phyloP scores from a whole-genome alignment of 1,140 invertebrate genomes.

The Tetramorium alpestre region DNA sequence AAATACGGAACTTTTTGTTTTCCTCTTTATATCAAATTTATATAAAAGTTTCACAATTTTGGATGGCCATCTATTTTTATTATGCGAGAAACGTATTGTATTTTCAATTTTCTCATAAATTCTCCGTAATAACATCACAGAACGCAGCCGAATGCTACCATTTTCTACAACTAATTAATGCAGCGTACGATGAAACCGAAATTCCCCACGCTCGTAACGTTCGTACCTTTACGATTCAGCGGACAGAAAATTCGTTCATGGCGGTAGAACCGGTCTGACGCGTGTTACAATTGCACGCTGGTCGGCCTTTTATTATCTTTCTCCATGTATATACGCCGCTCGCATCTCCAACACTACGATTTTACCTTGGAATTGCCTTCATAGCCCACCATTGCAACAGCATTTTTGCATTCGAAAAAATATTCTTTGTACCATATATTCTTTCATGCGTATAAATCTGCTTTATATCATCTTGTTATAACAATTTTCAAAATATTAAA shows the following conservation, averaged over 20 bases:
- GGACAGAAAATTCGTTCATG: constrained; percentile 35
- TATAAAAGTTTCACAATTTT: not conserved
- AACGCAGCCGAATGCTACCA: not conserved
- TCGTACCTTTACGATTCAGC: constrained; percentile 29
- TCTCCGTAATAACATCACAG: not conserved
- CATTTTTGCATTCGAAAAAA: constrained; percentile 2
- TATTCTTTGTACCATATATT: not conserved
- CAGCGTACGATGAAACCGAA: constrained; percentile 29
- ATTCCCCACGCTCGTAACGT: constrained; percentile 28
- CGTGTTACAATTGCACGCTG: constrained; percentile 23
- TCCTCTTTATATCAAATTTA: not conserved
- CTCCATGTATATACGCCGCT: not conserved
- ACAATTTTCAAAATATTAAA: not conserved
- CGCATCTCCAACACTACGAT: constrained; percentile 5
- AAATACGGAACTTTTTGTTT: not conserved
- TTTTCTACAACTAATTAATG: constrained; percentile 24
- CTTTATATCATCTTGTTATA: not conserved
- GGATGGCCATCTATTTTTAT: not conserved
- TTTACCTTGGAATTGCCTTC: not conserved
- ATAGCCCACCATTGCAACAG: not conserved
- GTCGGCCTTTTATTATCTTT: constrained; percentile 50
- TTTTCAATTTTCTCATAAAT: constrained; percentile 21
- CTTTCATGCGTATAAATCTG: not conserved
- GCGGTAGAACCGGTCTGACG: not conserved
- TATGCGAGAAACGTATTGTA: not conserved